phyloP scores from a whole-genome alignment of 2,113 vertebrate genomes.

The Herpetotheres cachinnans region DNA sequence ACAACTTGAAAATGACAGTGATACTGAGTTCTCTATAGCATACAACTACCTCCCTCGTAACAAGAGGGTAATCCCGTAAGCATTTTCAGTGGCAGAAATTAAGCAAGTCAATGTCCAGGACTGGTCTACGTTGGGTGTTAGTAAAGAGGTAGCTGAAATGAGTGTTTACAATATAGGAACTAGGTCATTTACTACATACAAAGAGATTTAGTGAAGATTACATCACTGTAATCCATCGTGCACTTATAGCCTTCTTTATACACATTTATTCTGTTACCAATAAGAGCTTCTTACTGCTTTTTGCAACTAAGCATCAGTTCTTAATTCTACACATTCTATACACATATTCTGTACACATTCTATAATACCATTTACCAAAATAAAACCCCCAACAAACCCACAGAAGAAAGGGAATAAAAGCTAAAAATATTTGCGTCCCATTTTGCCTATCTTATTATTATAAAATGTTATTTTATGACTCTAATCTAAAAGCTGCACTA shows the following conservation, averaged over 20 bases:
- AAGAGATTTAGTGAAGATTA: background rate
- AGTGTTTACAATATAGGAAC: background rate
- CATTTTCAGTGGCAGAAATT: background rate
- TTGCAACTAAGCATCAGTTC: background rate
- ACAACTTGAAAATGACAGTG: background rate
- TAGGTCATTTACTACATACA: background rate
- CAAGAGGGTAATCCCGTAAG: rapidly evolving
- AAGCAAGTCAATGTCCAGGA: background rate
- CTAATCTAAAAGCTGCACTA: background rate
- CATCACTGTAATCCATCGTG: background rate
- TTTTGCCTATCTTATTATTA: background rate
- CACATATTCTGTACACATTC: background rate
- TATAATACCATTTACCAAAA: background rate
- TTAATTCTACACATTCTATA: no score
- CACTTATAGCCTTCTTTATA: background rate
- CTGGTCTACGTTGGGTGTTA: background rate
- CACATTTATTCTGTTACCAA: background rate
- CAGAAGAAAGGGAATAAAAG: background rate
- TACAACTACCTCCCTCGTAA: background rate
- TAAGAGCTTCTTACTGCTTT: background rate
- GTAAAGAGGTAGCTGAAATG: background rate
- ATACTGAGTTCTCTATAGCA: background rate
- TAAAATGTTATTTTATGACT: background rate
- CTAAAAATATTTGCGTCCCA: background rate
- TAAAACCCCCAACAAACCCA: background rate